These are phyloP conservation scores for Planococcus citri DNA, from an alignment of 1,140 invertebrate species.

Conservation along the genomic window DNA sequence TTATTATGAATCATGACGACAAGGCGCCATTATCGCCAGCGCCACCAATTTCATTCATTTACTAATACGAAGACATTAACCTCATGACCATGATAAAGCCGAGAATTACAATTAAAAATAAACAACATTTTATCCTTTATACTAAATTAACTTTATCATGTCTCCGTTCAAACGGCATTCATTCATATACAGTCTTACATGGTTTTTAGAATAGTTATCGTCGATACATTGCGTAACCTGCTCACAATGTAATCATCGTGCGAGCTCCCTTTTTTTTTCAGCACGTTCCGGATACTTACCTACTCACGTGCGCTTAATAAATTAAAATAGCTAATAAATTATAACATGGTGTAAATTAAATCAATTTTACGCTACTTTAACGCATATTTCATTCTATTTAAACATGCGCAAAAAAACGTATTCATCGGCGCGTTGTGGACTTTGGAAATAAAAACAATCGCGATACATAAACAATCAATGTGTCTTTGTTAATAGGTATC, in stretches of 20 bases:
- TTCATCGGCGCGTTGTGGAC: no score
- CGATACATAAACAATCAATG: no score
- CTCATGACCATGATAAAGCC: not conserved
- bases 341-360: not conserved
- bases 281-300: not conserved
- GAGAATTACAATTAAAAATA: no score
- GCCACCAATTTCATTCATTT: not conserved
- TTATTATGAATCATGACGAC: not conserved
- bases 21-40: not conserved
- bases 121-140: not conserved
- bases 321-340: conserved; percentile 1
- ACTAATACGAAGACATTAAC: not conserved
- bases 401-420: no score
- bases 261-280: not conserved
- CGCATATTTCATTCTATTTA: not conserved
- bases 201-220: no score
- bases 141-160: not conserved
- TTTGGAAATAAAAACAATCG: no score
- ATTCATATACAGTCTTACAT: not conserved
- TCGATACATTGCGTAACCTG: no score
- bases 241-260: not conserved
- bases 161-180: not conserved
- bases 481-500: no score
- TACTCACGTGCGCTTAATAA: not conserved
- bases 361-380: not conserved